phyloP scores from a whole-genome alignment of 2,888 invertebrate genomes.

The Drosophila neotestacea region DNA sequence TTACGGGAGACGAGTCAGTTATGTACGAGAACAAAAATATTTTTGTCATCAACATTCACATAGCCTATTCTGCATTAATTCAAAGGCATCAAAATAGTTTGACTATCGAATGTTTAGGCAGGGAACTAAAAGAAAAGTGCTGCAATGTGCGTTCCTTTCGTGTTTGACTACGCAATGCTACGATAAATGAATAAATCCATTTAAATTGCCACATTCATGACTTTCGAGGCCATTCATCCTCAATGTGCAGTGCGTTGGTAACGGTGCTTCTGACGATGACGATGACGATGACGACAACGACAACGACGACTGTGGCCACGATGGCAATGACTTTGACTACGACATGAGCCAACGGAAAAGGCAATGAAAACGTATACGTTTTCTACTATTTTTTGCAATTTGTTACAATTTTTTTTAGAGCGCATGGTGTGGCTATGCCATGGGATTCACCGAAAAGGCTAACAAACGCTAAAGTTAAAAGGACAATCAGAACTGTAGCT shows the following conservation, averaged over 20 bases:
- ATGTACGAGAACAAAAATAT: background rate
- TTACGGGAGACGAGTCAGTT: background rate
- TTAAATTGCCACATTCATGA: slow-evolving; percentile 83
- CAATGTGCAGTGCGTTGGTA: slow-evolving; percentile 35
- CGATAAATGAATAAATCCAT: slow-evolving; percentile 81
- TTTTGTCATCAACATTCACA: background rate
- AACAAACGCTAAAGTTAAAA: slow-evolving; percentile 72
- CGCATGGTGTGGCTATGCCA: slow-evolving; percentile 9
- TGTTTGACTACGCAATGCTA: slow-evolving; percentile 8
- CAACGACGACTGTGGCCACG: slow-evolving; percentile 7
- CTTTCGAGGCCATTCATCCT: slow-evolving; percentile 77
- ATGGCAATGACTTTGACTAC: slow-evolving; percentile 31
- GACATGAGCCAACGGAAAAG: slow-evolving; percentile 39
- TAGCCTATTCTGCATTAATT: background rate
- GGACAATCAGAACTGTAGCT: slow-evolving; percentile 68
- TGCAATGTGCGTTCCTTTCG: slow-evolving; percentile 5
- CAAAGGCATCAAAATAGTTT: background rate
- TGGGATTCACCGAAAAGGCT: slow-evolving; percentile 42
- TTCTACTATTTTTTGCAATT: slow-evolving; percentile 32
- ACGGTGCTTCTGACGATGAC: slow-evolving; percentile 4
- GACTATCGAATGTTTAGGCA: slow-evolving; percentile 9
- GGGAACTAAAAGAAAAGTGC: slow-evolving; percentile 15
- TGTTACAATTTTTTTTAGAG: slow-evolving; percentile 12
- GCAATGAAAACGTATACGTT: slow-evolving; percentile 62
- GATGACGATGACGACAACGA: background rate